These are phyloP conservation scores for Pseudopleuronectes americanus DNA, from an alignment of 2,797 vertebrate genomes.

Conservation along the genomic window DNA sequence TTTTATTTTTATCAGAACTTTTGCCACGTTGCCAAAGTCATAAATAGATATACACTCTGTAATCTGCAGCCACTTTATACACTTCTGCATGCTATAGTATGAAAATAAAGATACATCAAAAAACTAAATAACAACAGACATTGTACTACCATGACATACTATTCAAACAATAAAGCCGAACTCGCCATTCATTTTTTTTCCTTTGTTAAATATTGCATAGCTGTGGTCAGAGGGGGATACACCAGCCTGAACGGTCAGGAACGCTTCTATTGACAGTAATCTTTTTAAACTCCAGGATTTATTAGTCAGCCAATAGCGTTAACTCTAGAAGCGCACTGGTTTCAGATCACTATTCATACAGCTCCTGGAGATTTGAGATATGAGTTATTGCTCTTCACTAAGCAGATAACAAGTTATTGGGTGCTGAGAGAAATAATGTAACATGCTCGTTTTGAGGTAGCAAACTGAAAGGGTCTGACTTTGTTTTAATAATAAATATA, in stretches of 20 bases:
- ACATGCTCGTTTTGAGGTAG: conserved; percentile 65
- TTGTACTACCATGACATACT: conserved; percentile 39
- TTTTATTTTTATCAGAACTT: not conserved
- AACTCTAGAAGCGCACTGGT: conserved; percentile 35
- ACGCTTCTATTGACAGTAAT: conserved; percentile 10
- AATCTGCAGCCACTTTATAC: conserved; percentile 26
- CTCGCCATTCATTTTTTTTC: conserved; percentile 75
- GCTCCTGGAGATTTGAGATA: conserved; percentile 31
- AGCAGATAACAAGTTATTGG: conserved; percentile 32
- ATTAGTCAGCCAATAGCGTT: conserved; percentile 14
- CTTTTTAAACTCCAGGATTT: conserved; percentile 17
- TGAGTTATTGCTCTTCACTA: conserved; percentile 59
- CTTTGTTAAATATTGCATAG: conserved; percentile 71
- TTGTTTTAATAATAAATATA: conserved; percentile 22
- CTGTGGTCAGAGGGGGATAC: conserved; percentile 61
- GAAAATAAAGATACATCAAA: conserved; percentile 49
- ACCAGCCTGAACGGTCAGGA: conserved; percentile 46
- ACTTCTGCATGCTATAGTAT: conserved; percentile 63
- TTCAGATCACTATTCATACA: conserved; percentile 38
- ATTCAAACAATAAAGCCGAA: conserved; percentile 67
- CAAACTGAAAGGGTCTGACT: conserved; percentile 49
- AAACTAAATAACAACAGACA: conserved; percentile 48
- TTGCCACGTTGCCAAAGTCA: conserved; percentile 4
- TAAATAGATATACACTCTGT: not conserved
- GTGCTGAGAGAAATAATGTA: conserved; percentile 21